phyloP scores from a whole-genome alignment of 2,113 vertebrate species.

The Dascyllus trimaculatus region DNA sequence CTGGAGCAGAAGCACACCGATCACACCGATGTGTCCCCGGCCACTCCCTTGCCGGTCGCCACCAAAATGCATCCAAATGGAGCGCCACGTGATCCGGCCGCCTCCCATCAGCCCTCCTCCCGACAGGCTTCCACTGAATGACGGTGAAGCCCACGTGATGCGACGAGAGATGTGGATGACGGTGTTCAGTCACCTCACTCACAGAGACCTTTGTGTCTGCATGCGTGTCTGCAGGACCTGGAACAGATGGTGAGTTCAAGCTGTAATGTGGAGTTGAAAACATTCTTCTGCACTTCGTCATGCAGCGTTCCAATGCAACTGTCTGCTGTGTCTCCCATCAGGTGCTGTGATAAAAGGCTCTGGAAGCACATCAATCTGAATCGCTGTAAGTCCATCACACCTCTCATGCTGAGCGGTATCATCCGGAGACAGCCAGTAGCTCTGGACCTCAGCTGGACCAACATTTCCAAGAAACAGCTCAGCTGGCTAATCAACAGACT shows the following conservation, averaged over 20 bases:
- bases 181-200: slow-evolving; percentile 93
- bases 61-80: slow-evolving; percentile 95
- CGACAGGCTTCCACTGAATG: slow-evolving; percentile 90
- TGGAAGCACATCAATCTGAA: slow-evolving; percentile 96
- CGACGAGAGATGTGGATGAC: slow-evolving; percentile 95
- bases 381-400: slow-evolving; percentile 97
- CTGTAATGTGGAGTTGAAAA: neutral
- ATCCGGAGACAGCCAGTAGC: slow-evolving; percentile 94
- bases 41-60: slow-evolving; percentile 90
- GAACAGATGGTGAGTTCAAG: slow-evolving; percentile 96
- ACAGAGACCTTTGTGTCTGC: slow-evolving; percentile 94
- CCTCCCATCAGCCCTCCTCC: slow-evolving; percentile 97
- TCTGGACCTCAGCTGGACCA: slow-evolving; percentile 98
- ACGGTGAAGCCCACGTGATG: slow-evolving; percentile 92
- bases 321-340: slow-evolving; percentile 70
- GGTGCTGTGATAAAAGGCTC: slow-evolving; percentile 98
- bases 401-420: slow-evolving; percentile 97
- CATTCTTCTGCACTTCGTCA: neutral
- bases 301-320: neutral
- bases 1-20: slow-evolving; percentile 81
- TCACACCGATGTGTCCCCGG: slow-evolving; percentile 79
- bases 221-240: slow-evolving; percentile 98
- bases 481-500: slow-evolving; percentile 98
- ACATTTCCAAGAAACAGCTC: slow-evolving; percentile 98
- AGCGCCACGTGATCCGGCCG: slow-evolving; percentile 95